phyloP scores from a whole-genome alignment of 1,140 invertebrate species.

The Notospermus geniculatus region DNA sequence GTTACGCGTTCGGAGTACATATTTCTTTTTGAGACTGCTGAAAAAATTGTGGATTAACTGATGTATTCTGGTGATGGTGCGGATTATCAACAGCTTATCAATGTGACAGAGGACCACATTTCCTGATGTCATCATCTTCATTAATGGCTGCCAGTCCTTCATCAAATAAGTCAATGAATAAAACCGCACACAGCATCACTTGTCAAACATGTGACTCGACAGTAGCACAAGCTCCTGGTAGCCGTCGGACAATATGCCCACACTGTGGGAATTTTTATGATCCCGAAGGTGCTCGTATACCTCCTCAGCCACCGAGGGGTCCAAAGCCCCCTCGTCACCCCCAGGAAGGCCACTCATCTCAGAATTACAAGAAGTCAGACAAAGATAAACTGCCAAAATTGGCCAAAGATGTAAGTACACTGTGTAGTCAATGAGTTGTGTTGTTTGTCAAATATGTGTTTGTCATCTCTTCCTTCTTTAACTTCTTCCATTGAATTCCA shows the following conservation, averaged over 20 bases:
- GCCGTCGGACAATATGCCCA: constrained; percentile 57
- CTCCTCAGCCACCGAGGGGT: constrained; percentile 26
- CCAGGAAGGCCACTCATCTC: neutral
- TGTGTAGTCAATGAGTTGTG: constrained; percentile 6
- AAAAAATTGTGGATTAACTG: no score
- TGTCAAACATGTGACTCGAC: constrained; percentile 50
- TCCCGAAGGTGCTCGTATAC: constrained; percentile 40
- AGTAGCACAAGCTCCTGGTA: constrained; percentile 38
- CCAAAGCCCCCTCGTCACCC: constrained; percentile 19
- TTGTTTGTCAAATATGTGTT: constrained; percentile 10
- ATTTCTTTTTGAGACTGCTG: no score
- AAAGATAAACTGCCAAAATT: neutral
- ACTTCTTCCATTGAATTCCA: no score
- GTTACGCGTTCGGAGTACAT: no score
- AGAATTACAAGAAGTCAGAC: constrained; percentile 11
- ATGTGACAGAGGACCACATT: neutral
- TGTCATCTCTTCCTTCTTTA: no score
- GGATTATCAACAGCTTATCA: neutral
- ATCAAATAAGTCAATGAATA: neutral
- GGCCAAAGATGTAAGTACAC: constrained; percentile 6
- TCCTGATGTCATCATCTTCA: neutral
- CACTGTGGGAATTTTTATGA: constrained; percentile 60
- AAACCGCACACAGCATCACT: constrained; percentile 24
- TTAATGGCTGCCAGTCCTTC: neutral
- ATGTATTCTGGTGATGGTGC: neutral